Evolutionary conservation across 53 echinoderm and acorn worm genomes (phyloP).

Genomic region (Holothuria leucospilota): DNA sequence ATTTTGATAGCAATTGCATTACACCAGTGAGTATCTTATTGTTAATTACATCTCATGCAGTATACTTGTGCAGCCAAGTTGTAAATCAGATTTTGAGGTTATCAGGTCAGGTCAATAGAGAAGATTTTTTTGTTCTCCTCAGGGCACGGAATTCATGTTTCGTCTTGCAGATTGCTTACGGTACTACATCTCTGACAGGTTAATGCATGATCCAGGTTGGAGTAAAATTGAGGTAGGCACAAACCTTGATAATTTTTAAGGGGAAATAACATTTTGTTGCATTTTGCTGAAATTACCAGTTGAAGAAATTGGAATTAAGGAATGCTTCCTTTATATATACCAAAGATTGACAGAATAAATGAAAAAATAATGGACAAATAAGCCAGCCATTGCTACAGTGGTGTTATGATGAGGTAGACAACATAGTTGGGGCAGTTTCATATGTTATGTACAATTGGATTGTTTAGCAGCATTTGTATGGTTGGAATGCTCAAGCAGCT

Average conservation of each 20-base stretch:
- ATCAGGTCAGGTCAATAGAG: too few relatives aligned
- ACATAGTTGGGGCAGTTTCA: too few relatives aligned
- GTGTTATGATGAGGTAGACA: too few relatives aligned
- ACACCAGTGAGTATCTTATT: constrained; percentile 79
- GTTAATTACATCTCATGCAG: too few relatives aligned
- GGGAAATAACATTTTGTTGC: not conserved
- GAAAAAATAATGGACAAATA: too few relatives aligned
- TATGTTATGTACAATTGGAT: too few relatives aligned
- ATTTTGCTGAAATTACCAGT: not conserved
- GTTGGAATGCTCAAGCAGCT: too few relatives aligned
- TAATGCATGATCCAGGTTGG: constrained; percentile 90
- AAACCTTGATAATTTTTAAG: not conserved
- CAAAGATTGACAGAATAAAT: too few relatives aligned
- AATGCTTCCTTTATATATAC: not conserved
- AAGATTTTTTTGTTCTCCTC: not conserved
- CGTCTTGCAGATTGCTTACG: constrained; percentile 94
- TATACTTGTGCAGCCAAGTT: too few relatives aligned
- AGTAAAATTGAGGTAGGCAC: constrained; percentile 75
- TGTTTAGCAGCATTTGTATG: too few relatives aligned
- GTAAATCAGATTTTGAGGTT: too few relatives aligned
- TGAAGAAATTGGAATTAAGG: not conserved
- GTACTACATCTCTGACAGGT: constrained; percentile 87
- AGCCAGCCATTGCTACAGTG: too few relatives aligned
- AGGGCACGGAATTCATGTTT: constrained; percentile 99
- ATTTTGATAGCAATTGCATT: constrained; percentile 99